Conservation (phyloP, 2,113 vertebrate species). For the Theropithecus gelada region DNA sequence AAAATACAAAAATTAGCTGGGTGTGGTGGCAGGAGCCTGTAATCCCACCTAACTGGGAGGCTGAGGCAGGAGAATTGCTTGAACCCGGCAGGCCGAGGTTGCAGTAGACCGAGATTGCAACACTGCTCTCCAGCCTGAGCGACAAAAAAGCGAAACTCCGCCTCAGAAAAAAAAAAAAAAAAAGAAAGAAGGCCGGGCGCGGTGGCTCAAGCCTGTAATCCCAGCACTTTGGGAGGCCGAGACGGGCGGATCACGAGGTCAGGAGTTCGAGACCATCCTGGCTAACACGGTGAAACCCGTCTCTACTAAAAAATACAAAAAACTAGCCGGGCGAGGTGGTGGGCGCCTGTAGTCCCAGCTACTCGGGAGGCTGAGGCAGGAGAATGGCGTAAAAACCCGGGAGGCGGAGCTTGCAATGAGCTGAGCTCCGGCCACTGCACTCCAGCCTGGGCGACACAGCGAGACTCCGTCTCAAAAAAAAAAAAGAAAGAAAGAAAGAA, state of each 20-base stretch:
- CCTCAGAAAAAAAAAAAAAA: too few species aligned
- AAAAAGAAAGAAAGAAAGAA: background rate
- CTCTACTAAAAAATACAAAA: too few species aligned
- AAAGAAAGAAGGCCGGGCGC: background rate
- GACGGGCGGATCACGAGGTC: rapidly evolving
- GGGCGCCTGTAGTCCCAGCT: too few species aligned
- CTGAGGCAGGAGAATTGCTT: background rate
- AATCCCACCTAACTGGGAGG: background rate
- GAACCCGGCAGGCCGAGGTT: background rate
- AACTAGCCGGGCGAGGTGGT: too few species aligned
- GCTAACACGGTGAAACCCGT: too few species aligned
- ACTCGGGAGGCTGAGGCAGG: too few species aligned
- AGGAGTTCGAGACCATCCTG: too few species aligned
- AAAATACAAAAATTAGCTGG: background rate
- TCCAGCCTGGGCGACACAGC: background rate
- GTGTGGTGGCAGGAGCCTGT: background rate
- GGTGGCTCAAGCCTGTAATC: too few species aligned
- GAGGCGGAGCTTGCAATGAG: too few species aligned
- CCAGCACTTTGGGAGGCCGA: too few species aligned
- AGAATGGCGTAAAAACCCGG: too few species aligned
- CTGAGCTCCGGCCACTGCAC: too few species aligned
- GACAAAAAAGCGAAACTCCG: background rate
- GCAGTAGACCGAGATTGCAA: background rate
- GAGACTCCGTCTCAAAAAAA: background rate
- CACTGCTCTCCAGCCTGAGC: background rate